Evolutionary conservation across 2,888 invertebrate genomes (phyloP).

Genomic region (Synergus umbraculus): DNA sequence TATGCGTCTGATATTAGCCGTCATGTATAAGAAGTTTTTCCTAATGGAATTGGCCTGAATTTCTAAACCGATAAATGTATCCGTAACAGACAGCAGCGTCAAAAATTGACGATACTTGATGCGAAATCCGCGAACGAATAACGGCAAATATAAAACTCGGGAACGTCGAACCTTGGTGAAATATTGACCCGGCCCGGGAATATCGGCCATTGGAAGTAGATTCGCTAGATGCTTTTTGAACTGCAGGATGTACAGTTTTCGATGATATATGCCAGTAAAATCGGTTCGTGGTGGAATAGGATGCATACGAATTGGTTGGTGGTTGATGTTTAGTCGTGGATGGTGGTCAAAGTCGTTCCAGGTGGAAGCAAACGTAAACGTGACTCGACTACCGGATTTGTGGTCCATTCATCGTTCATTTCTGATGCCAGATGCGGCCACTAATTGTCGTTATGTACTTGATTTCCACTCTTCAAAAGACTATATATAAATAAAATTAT

Average conservation of each 20-base stretch:
- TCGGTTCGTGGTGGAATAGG: conserved; percentile 16
- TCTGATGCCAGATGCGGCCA: conserved; percentile 6
- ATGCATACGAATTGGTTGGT: conserved; percentile 34
- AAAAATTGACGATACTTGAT: conserved; percentile 9
- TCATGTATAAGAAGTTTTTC: conserved; percentile 1
- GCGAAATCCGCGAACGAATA: background rate
- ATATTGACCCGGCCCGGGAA: conserved; percentile 26
- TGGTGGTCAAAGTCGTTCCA: conserved; percentile 34
- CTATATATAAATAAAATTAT: no score
- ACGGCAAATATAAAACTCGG: conserved; percentile 18
- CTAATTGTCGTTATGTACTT: conserved; percentile 11
- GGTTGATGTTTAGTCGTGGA: conserved; percentile 39
- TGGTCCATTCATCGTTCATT: conserved; percentile 27
- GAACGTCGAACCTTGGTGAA: background rate
- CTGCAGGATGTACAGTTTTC: conserved; percentile 35
- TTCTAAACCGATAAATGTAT: background rate
- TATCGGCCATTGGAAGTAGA: conserved; percentile 30
- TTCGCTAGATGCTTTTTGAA: conserved; percentile 35
- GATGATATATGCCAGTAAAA: conserved; percentile 36
- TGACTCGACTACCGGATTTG: conserved; percentile 29
- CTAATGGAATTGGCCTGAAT: background rate
- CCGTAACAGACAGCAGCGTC: conserved; percentile 2
- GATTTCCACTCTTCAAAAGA: background rate
- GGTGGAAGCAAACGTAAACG: conserved; percentile 34
- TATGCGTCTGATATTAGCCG: background rate